A percentile compares a stretch with the other conserved stretches of the same genome.
Evolutionary conservation across 1,140 invertebrate genomes (phyloP).

Genomic region (Neotoxoptera formosana): DNA sequence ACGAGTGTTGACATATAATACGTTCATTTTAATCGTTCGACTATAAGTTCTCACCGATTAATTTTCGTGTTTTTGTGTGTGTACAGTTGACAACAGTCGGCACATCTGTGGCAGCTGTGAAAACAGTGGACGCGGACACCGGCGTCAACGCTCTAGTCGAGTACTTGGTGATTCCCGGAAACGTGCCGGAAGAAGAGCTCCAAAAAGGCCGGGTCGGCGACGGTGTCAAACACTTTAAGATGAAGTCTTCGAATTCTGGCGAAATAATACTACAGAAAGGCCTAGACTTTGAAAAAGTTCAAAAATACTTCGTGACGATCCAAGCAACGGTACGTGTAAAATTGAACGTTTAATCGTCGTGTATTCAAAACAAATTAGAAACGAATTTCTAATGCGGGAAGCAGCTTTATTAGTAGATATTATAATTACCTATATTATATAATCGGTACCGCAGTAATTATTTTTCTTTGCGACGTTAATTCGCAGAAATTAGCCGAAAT

Average conservation of each 20-base stretch:
- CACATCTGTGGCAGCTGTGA: slow-evolving; percentile 85
- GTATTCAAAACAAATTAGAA: background rate
- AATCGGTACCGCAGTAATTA: background rate
- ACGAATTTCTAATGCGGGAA: background rate
- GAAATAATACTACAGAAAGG: slow-evolving; percentile 87
- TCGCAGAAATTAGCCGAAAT: background rate
- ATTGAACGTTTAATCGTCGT: background rate
- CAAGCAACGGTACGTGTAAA: slow-evolving; percentile 81
- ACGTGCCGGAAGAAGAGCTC: slow-evolving; percentile 66
- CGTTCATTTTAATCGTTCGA: background rate
- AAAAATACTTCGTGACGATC: slow-evolving; percentile 87
- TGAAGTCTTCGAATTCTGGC: slow-evolving; percentile 88
- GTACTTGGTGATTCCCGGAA: slow-evolving; percentile 74
- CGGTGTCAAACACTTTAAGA: slow-evolving; percentile 82
- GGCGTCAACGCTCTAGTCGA: slow-evolving; percentile 87
- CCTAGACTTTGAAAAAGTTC: slow-evolving; percentile 88
- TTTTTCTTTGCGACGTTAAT: background rate
- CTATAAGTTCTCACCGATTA: background rate
- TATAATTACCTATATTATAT: background rate
- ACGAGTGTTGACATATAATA: background rate
- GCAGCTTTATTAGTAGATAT: background rate
- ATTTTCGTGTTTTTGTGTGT: background rate
- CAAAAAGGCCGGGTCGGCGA: slow-evolving; percentile 72
- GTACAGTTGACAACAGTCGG: slow-evolving; percentile 83
- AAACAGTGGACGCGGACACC: slow-evolving; percentile 83